These are phyloP conservation scores for Flexamia atlantica DNA, from an alignment of 2,888 invertebrate genomes.

Conservation along the genomic window DNA sequence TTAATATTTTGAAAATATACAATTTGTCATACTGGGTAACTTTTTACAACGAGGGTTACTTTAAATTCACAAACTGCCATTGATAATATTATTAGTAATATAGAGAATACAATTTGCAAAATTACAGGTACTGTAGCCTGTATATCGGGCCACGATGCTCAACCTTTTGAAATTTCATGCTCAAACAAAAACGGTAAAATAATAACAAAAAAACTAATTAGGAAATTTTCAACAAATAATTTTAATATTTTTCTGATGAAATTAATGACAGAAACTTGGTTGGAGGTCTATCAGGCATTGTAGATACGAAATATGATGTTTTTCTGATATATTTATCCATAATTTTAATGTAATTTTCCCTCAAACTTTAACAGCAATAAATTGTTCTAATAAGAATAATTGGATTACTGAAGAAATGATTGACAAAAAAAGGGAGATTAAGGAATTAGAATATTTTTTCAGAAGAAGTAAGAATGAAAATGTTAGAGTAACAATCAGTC, in stretches of 20 bases:
- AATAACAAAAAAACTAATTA: no score
- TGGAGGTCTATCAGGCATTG: no score
- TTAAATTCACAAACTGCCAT: constrained; percentile 11
- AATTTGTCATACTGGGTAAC: background rate
- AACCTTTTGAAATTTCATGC: background rate
- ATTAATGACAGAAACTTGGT: no score
- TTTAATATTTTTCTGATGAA: no score
- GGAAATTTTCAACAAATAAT: no score
- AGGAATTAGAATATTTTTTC: background rate
- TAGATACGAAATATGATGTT: no score
- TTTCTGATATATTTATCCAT: no score
- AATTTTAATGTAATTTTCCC: no score
- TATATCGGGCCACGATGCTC: constrained; percentile 20
- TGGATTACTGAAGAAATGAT: background rate
- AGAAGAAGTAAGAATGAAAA: background rate
- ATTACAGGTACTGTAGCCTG: background rate
- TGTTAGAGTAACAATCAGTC: background rate
- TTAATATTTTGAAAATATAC: background rate
- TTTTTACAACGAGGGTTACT: constrained; percentile 19
- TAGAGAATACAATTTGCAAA: background rate
- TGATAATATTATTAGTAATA: constrained; percentile 20
- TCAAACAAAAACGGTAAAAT: no score
- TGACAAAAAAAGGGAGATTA: background rate
- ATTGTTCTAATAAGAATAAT: background rate
- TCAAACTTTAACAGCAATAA: background rate